Evolutionary conservation across 2,113 vertebrate genomes (phyloP).

Genomic region (human): DNA sequence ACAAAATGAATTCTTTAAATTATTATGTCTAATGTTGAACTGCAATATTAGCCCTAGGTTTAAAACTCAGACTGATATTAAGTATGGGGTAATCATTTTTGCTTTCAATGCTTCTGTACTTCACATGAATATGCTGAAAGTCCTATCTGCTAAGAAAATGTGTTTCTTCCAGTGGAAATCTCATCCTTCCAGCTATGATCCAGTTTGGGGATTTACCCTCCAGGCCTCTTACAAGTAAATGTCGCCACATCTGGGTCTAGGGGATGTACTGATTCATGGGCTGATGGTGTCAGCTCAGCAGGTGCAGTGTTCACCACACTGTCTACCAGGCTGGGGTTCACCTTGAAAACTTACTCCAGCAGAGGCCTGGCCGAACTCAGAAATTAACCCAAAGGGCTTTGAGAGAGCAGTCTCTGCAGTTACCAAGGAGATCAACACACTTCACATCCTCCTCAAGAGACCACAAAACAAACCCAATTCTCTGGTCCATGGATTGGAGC

Average conservation of each 20-base stretch:
- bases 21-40: background rate
- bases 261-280: background rate
- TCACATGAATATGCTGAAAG: background rate
- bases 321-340: background rate
- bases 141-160: background rate
- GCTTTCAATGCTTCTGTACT: background rate
- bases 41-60: background rate
- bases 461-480: background rate
- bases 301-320: too few species aligned
- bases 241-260: background rate
- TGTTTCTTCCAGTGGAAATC: background rate
- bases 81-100: background rate
- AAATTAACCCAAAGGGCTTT: background rate
- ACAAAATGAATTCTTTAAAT: constrained; percentile 11
- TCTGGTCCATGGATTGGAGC: background rate
- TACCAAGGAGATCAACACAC: background rate
- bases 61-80: background rate
- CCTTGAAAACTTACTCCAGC: background rate
- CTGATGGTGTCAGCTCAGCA: background rate
- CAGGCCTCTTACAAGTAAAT: background rate
- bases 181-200: background rate
- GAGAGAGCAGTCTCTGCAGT: background rate
- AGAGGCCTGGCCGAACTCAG: background rate
- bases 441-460: background rate
- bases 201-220: background rate